Percentiles rank a stretch among this genome's conserved stretches.
Conservation (phyloP, 2,797 vertebrate genomes). For the Spondyliosoma cantharus region DNA sequence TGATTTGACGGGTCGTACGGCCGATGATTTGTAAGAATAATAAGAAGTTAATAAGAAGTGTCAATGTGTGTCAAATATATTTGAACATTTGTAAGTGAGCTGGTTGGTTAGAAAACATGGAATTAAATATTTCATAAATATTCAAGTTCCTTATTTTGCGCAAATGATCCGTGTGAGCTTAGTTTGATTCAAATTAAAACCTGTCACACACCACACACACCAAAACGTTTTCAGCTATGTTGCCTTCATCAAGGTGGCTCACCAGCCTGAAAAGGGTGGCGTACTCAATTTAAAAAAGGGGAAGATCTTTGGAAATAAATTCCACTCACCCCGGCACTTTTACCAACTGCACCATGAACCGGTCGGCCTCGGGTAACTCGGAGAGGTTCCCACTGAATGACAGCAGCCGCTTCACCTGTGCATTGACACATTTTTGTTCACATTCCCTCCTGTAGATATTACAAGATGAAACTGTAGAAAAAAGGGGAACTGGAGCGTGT, state of each 20-base stretch:
- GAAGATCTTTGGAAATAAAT: not conserved
- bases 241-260: no score
- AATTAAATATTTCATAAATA: not conserved
- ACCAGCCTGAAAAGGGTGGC: no score
- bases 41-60: not conserved
- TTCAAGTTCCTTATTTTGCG: no score
- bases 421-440: slow-evolving; percentile 1
- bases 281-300: not conserved
- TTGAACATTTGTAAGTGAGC: not conserved
- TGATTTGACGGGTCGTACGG: not conserved
- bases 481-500: not conserved
- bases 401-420: slow-evolving; percentile 82
- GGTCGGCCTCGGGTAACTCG: slow-evolving; percentile 83
- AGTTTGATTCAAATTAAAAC: no score
- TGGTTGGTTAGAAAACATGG: not conserved
- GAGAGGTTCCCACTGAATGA: slow-evolving; percentile 79
- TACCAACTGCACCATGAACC: slow-evolving; percentile 86
- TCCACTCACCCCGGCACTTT: slow-evolving; percentile 82
- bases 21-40: not conserved
- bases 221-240: no score
- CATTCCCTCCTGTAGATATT: not conserved
- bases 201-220: no score
- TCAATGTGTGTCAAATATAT: not conserved
- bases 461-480: not conserved
- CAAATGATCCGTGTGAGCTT: no score